A percentile compares a stretch with the other conserved stretches of the same genome.
These are phyloP conservation scores for Saguinus imperator DNA, from an alignment of 2,113 vertebrate genomes.

Conservation along the genomic window DNA sequence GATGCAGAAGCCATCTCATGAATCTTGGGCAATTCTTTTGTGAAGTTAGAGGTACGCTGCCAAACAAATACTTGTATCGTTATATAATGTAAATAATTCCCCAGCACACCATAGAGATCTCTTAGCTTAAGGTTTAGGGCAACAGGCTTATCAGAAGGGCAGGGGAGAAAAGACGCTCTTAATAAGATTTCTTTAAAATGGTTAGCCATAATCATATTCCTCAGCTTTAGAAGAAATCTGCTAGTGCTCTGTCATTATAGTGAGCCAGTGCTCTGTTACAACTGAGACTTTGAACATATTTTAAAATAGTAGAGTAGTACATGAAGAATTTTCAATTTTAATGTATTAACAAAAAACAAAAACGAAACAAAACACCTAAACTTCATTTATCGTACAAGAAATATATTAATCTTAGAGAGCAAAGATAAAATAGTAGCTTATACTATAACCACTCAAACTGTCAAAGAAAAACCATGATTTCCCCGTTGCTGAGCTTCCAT, in stretches of 20 bases:
- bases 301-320: neutral
- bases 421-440: neutral
- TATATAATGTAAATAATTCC: slow-evolving; percentile 12
- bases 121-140: neutral
- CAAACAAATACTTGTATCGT: neutral
- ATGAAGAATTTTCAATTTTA: neutral
- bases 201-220: neutral
- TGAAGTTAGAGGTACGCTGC: neutral
- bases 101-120: neutral
- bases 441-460: neutral
- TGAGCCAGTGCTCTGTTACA: neutral
- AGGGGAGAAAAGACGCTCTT: neutral
- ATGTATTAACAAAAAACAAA: neutral
- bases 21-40: slow-evolving; percentile 38
- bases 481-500: neutral
- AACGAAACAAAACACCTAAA: neutral
- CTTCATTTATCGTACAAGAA: neutral
- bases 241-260: neutral
- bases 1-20: neutral
- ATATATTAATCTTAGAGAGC: neutral
- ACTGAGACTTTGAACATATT: neutral
- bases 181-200: neutral
- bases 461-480: neutral
- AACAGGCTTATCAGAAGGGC: neutral
- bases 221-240: neutral